Evolutionary conservation across 2,797 vertebrate genomes (phyloP).

Genomic region (Smutsia gigantea): DNA sequence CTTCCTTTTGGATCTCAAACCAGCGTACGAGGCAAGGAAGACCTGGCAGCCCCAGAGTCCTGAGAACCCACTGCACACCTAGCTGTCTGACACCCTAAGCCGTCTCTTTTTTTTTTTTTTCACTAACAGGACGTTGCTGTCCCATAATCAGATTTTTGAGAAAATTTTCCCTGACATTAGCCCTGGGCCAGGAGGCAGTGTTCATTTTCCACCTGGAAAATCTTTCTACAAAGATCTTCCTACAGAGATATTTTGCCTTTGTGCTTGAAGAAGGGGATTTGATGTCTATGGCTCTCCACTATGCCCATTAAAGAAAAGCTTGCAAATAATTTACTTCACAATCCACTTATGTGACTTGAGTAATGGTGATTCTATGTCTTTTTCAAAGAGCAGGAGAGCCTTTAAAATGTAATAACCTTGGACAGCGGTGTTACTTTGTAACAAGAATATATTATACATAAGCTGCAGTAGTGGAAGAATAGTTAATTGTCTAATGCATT

Average conservation of each 20-base stretch:
- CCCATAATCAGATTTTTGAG: background rate
- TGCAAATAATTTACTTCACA: too few species aligned
- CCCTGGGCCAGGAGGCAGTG: too few species aligned
- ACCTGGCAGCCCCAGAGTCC: fast-evolving
- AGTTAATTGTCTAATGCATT: background rate
- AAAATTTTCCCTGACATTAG: too few species aligned
- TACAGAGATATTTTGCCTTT: background rate
- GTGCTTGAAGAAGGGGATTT: background rate
- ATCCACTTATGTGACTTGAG: background rate
- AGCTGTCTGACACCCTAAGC: background rate
- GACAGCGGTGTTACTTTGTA: background rate
- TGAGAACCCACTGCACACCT: fast-evolving
- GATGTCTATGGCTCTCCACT: fast-evolving
- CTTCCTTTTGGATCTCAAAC: background rate
- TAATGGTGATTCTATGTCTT: background rate
- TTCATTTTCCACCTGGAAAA: too few species aligned
- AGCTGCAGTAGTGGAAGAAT: background rate
- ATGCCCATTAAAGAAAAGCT: background rate
- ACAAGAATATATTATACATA: background rate
- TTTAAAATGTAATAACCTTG: background rate
- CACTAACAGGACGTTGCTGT: background rate
- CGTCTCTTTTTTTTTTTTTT: too few species aligned
- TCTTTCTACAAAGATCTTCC: too few species aligned
- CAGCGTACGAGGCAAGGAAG: fast-evolving
- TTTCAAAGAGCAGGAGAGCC: background rate